Base-by-base conservation (phyloP, 2,888 invertebrate species). In the Tenthredo notha region DNA sequence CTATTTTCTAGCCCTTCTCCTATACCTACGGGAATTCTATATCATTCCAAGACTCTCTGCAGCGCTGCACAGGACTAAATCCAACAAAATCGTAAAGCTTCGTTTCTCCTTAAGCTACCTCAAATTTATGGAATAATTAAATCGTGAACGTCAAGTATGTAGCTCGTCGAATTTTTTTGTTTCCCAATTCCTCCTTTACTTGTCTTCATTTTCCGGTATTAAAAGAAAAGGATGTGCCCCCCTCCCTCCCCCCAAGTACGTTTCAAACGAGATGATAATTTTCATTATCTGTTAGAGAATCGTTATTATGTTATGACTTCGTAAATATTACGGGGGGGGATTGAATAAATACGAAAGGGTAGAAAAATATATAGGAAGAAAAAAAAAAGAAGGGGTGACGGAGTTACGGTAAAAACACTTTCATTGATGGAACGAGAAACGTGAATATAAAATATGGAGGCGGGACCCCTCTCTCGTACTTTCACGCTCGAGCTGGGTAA, bases 381-480 rank as follows among this genome's bases (percentile, higher is more conserved):
- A 33, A 33, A 33, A 33, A 33, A 12, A n/a, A 37, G n/a, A 18
- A 72, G 70, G 33, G 61, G 12, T 61, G 61, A 25, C 61, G 25
- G 61, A 61, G 25, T 61, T 25, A 61, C 25, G 61, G 61, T 25
- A 18, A 33, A 67, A 67, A 67, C 67, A 67, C 67, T 67, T 67
- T 67, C 67, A 67, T 67, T 67, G 67, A 74, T 74, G 74, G 43
- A 74, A 74, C 25, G 43, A 74, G 74, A 74, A 43, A 47, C 74
- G 74, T 47, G 74, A 43, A 74, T 43, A 74, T 67, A 67, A 74
- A 74, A 74, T 43, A 74, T 43, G 21, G 74, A 12, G 33, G 67
- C 33, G 67, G 67, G 15, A 25, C 33, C 67, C 67, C 33, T 33
- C 67, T 67, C 67, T 33, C 67, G 67, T 67, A 67, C 67, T 67